Base-by-base conservation (phyloP, 1,140 invertebrate species). In the Phortica variegata region DNA sequence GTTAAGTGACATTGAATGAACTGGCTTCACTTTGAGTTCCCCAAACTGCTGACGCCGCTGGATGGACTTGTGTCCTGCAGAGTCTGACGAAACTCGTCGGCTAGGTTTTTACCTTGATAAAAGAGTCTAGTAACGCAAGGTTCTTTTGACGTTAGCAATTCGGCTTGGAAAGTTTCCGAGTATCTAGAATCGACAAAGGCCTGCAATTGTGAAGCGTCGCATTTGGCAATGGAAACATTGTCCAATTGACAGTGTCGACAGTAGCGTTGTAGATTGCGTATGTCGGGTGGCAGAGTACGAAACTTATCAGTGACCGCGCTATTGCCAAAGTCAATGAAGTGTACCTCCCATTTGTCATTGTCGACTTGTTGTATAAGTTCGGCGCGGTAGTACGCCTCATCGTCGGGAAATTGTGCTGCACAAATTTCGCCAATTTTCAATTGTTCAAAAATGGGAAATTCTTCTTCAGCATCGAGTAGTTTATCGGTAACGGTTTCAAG, bases 251-350 rank as follows among this genome's bases (percentile, higher is more conserved):
- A 87, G 59, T 83, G 82, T 57, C 81, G 80, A 2, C 86, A 82
- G 6, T 85, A 71, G 3, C 80, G 77, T 10, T 81, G 80, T 50
- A 81, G 77, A 32, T 78, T 55, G 26, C 81, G 77, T 12, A 89
- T 60, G 39, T 85, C 81, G 40, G 83, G 80, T 2, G 87, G 86
- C 48, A 89, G 70, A 55, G 79, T 80, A 16, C 81, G 76, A 32
- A 89, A 71, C 58, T 83, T 78, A 38, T 79, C 81, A 0, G 81
- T 80, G 2, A 82, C 76, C 10, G 84, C 80, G 1, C 83, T 83
- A 69, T 89, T 88, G 21, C 87, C 87, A 65, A 88, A 89, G 76
- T 89, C 87, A 61, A 88, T 82, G 56, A 86, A 88, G 3, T 85
- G 65, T 9, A 88, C 85, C 76, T 86, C 83, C 34, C 66, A 71